Conservation (phyloP, 2,797 vertebrate genomes). For the Darevskia mixta region DNA sequence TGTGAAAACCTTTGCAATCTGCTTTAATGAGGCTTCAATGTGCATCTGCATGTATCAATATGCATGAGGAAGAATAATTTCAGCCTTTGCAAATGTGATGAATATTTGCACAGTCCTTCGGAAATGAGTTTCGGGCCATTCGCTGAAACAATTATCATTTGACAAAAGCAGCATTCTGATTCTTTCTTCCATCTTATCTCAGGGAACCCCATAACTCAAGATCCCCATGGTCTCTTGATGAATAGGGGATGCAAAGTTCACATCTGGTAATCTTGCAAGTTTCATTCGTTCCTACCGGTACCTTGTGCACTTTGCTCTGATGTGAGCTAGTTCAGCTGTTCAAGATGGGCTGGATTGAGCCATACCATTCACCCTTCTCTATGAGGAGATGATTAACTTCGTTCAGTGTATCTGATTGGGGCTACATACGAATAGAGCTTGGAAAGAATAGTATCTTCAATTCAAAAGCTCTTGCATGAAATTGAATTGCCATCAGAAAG, state of each 20-base stretch:
- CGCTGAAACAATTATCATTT: conserved; percentile 50
- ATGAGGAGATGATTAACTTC: neutral
- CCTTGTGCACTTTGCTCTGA: conserved; percentile 38
- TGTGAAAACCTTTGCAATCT: conserved; percentile 57
- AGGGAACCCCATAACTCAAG: conserved; percentile 36
- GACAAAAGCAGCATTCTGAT: conserved; percentile 31
- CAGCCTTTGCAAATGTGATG: conserved; percentile 65
- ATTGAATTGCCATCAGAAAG: neutral
- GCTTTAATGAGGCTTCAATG: conserved; percentile 64
- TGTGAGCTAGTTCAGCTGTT: neutral
- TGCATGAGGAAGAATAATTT: conserved; percentile 66
- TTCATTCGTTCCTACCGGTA: neutral
- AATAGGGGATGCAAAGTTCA: conserved; percentile 26
- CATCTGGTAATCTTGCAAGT: neutral
- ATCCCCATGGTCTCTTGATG: conserved; percentile 34
- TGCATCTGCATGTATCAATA: conserved; percentile 65
- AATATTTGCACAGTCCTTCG: conserved; percentile 65
- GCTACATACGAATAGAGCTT: neutral
- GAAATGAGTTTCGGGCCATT: conserved; percentile 64
- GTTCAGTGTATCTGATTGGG: neutral
- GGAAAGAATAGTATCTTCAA: neutral
- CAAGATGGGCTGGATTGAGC: neutral
- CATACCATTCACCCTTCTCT: neutral
- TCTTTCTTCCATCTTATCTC: conserved; percentile 44
- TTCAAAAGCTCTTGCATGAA: neutral